Conservation (phyloP, 2,113 vertebrate genomes). For the Monarcha castaneiventris region DNA sequence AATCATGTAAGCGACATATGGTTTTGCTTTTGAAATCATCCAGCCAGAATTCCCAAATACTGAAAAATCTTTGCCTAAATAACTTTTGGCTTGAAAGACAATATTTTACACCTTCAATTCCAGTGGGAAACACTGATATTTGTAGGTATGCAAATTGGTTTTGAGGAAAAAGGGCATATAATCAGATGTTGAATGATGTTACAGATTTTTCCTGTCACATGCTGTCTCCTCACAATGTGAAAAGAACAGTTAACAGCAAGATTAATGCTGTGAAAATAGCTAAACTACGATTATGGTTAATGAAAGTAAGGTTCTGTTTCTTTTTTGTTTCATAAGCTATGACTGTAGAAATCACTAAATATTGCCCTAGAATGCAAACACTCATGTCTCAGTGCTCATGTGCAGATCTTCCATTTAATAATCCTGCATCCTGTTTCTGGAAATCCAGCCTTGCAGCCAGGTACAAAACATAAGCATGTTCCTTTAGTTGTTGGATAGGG, state of each 20-base stretch:
- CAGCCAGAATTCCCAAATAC: slow-evolving; percentile 60
- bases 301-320: not conserved
- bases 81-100: slow-evolving; percentile 56
- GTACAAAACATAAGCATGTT: not conserved
- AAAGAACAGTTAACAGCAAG: slow-evolving; percentile 35
- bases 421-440: not conserved
- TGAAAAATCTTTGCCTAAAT: slow-evolving; percentile 63
- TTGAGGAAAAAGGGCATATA: slow-evolving; percentile 9
- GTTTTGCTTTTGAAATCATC: slow-evolving; percentile 65
- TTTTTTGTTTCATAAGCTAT: not conserved
- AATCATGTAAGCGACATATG: slow-evolving; percentile 66
- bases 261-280: slow-evolving; percentile 30
- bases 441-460: not conserved
- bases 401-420: not conserved
- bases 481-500: not conserved
- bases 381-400: not conserved
- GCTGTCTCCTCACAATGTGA: not conserved
- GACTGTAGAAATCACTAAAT: not conserved
- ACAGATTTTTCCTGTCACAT: slow-evolving; percentile 37
- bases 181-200: slow-evolving; percentile 46
- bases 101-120: slow-evolving; percentile 65
- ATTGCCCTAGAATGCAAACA: not conserved
- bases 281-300: not conserved
- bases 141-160: slow-evolving; percentile 34
- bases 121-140: slow-evolving; percentile 31